Evolutionary conservation across 2,797 vertebrate genomes (phyloP), one percentile per base, ranked within the genome.

Genomic region (Smutsia gigantea): DNA sequence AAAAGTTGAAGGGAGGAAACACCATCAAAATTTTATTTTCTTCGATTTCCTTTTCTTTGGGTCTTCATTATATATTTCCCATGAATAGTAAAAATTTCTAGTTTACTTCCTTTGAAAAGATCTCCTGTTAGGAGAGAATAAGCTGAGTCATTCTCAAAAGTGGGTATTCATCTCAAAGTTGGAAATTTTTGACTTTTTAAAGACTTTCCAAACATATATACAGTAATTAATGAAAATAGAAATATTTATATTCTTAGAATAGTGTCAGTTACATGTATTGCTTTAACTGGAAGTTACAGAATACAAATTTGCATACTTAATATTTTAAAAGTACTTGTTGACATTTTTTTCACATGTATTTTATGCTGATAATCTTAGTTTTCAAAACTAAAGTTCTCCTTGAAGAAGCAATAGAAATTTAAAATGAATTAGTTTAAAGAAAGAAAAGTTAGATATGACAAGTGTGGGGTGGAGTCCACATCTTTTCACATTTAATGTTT

Each of bases 51-150:
- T 71, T 83, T 63, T 61, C 27, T 68, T 0, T 72, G 19, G 53
- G 34, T 68, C 46, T 77, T 72, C 68, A 61, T 63, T 85, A 91
- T 51, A 82, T 69, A 86, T 55, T 91, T 6, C 31, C 3, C 57
- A 55, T 39, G 34, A 93, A 8, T 72, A 88, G 3, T 87, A 92
- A 78, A 21, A 87, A 29, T 78, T 95, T 91, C 29, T 96, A 46
- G 23, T 87, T 25, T 23, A 1, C 42, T 95, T 86, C n/a, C n/a
- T 90, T 92, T 87, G 34, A 46, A 87, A 86, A 39, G 11, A 77
- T 94, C 94, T 95, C n/a, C n/a, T 74, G 1, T 49, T 91, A 79
- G 66, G 63, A 79, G 57, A 94, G 49, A 94, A 29, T 71, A 89
- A 94, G 27, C 13, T 90, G 86, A 86, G 49, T 79, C 11, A 63